These are phyloP conservation scores for Drosophila tripunctata DNA, from an alignment of 2,888 invertebrate genomes.

Conservation along the genomic window DNA sequence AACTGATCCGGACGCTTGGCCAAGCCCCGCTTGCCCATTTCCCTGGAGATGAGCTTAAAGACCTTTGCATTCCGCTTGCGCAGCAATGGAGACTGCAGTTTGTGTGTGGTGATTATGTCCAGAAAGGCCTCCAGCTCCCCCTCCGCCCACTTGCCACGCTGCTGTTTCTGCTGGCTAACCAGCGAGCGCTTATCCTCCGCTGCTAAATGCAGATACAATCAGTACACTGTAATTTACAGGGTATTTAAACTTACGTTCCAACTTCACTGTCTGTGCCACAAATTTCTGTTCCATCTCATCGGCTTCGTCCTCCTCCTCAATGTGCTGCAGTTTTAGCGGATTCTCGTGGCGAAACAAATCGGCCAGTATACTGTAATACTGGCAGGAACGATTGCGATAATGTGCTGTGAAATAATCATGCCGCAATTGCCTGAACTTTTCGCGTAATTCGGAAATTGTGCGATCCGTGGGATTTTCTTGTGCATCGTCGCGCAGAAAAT, in stretches of 20 bases:
- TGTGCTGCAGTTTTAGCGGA: neutral
- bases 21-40: conserved; percentile 41
- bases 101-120: conserved; percentile 34
- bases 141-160: conserved; percentile 48
- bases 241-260: conserved; percentile 31
- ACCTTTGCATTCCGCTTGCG: conserved; percentile 52
- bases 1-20: conserved; percentile 55
- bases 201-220: neutral
- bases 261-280: conserved; percentile 20
- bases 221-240: neutral
- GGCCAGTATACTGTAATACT: conserved; percentile 29
- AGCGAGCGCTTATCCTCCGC: neutral
- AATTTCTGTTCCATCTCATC: conserved; percentile 50
- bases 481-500: neutral
- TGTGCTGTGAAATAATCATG: conserved; percentile 34
- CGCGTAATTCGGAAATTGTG: conserved; percentile 20
- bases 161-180: neutral
- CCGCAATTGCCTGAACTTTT: conserved; percentile 27
- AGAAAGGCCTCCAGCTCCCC: conserved; percentile 55
- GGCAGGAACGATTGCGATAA: conserved; percentile 26
- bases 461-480: neutral
- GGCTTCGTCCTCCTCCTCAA: neutral
- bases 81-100: conserved; percentile 44
- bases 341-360: conserved; percentile 27
- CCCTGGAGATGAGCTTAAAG: conserved; percentile 49